Percentiles rank a stretch among this genome's conserved stretches.
phyloP scores from a whole-genome alignment of 2,888 invertebrate species.

The Cantharis lateralis region DNA sequence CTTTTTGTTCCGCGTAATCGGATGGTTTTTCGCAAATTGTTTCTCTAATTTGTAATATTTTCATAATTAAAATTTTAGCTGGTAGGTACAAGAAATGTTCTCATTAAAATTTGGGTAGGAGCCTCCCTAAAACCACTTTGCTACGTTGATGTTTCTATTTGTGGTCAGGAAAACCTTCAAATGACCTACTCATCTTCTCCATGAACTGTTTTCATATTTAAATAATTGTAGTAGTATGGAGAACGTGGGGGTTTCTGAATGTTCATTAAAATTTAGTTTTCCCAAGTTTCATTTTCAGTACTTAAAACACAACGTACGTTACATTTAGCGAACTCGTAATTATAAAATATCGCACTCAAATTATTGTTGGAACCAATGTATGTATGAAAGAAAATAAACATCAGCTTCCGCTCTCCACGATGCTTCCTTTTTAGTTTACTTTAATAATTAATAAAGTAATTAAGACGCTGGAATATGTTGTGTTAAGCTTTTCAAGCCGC shows the following conservation, averaged over 20 bases:
- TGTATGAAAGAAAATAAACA: slow-evolving; percentile 10
- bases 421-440: background rate
- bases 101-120: background rate
- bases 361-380: background rate
- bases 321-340: slow-evolving; percentile 35
- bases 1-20: background rate
- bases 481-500: background rate
- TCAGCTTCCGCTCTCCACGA: background rate
- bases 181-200: slow-evolving; percentile 14
- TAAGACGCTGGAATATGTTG: background rate
- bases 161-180: slow-evolving; percentile 8
- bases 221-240: slow-evolving; percentile 40
- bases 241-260: slow-evolving; percentile 38
- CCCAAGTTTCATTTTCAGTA: slow-evolving; percentile 39
- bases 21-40: background rate
- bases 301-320: slow-evolving; percentile 21
- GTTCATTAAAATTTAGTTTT: slow-evolving; percentile 49
- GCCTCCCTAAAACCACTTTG: background rate
- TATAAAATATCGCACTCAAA: slow-evolving; percentile 22
- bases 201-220: slow-evolving; percentile 34
- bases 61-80: background rate
- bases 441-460: background rate
- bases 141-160: background rate
- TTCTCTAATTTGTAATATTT: background rate
- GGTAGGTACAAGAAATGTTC: background rate